Evolutionary conservation across 1,140 invertebrate species (phyloP), one percentile per base, ranked within the genome.

Genomic region (Magallana gigas): DNA sequence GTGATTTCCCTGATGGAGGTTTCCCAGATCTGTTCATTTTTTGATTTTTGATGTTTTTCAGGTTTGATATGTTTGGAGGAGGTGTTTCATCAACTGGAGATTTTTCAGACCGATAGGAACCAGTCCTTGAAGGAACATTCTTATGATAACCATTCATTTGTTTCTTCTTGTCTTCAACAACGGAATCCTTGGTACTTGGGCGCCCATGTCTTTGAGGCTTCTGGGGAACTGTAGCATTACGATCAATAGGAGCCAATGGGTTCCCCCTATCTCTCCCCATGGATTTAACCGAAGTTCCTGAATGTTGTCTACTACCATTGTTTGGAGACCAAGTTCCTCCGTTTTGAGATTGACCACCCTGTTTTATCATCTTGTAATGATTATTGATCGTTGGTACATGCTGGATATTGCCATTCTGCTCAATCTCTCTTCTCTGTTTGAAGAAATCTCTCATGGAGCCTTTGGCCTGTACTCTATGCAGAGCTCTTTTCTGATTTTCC

Each of bases 401-500:
- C n/a, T 57, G 57, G 1, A 82, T 83, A 29, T 87, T 86, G 11
- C 80, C 84, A 58, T 83, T 85, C 9, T 88, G 48, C 85, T 91
- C 91, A 76, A 92, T 85, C 80, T 82, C 58, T 48, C 91, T 88
- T 85, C 91, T 83, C 85, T 93, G 91, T 60, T 90, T 86, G 81
- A 93, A 93, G 56, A 92, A 93, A 36, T 93, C 91, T 68, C 93
- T 87, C 6, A 92, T 92, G 29, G 64, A 57, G n/a, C 84, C 87
- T 81, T 90, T 87, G n/a, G 91, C 89, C 80, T 92, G 90, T 23
- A 92, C 91, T 90, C 92, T 91, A 36, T 91, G 88, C 64, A 94
- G 71, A 76, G 93, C 93, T 85, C 91, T 92, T 88, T 92, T 87
- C 89, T 95, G 92, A 89, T 93, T 93, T 8, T 94, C 93, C 87